A percentile compares a stretch with the other conserved stretches of the same genome.
Evolutionary conservation across 2,888 invertebrate genomes (phyloP).

Genomic region (Platycheirus albimanus): DNA sequence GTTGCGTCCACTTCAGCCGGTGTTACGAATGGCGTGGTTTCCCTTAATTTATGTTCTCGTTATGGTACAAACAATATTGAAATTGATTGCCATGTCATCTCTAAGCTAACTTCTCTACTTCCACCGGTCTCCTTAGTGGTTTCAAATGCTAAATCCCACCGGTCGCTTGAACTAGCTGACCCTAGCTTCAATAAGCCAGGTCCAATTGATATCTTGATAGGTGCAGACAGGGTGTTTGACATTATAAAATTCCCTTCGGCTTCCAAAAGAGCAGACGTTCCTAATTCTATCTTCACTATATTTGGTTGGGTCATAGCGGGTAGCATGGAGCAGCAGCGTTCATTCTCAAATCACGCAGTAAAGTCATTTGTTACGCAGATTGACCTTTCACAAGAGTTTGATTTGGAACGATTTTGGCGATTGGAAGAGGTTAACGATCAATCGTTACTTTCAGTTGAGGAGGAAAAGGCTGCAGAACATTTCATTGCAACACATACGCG

Average conservation of each 20-base stretch:
- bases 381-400: slow-evolving; percentile 7
- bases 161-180: slow-evolving; percentile 18
- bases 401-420: slow-evolving; percentile 13
- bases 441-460: slow-evolving; percentile 24
- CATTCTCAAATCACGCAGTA: too few relatives aligned
- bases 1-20: slow-evolving; percentile 1
- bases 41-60: slow-evolving; percentile 15
- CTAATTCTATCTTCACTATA: background rate
- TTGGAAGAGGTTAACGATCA: background rate
- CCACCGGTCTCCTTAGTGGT: background rate
- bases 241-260: background rate
- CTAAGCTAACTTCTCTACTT: slow-evolving; percentile 18
- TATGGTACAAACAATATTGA: background rate
- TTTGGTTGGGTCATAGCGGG: slow-evolving; percentile 11
- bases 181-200: background rate
- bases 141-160: background rate
- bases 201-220: slow-evolving; percentile 21
- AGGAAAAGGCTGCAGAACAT: slow-evolving; percentile 15
- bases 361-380: background rate
- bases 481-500: slow-evolving; percentile 14
- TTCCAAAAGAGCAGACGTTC: background rate
- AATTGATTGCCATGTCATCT: slow-evolving; percentile 24
- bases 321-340: background rate
- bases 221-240: slow-evolving; percentile 6
- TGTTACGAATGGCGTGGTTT: slow-evolving; percentile 26